A percentile compares a stretch with the other conserved stretches of the same genome.
Conservation (phyloP, 2,888 invertebrate species). For the Spodoptera exigua region DNA sequence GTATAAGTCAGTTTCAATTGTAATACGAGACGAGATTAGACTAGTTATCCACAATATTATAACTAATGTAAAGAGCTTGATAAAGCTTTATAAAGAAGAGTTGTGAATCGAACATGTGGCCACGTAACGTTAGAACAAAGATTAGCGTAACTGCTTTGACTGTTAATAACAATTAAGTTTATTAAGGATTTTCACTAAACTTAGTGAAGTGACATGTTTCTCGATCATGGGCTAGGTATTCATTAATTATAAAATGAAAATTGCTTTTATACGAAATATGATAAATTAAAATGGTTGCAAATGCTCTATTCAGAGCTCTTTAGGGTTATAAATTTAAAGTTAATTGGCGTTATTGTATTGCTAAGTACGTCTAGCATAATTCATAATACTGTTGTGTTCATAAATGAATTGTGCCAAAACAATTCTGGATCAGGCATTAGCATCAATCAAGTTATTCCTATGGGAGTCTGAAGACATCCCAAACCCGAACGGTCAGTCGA, state of each 20-base stretch:
- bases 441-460: slow-evolving; percentile 15
- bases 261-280: slow-evolving; percentile 37
- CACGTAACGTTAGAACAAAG: slow-evolving; percentile 82
- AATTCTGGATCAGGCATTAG: slow-evolving; percentile 50
- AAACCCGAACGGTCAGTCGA: slow-evolving; percentile 21
- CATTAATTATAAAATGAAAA: slow-evolving; percentile 35
- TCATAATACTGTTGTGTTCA: slow-evolving; percentile 23
- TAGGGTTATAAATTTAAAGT: slow-evolving; percentile 32
- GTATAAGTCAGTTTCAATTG: slow-evolving; percentile 72
- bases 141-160: slow-evolving; percentile 80
- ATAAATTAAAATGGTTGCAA: slow-evolving; percentile 35
- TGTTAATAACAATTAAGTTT: slow-evolving; percentile 75
- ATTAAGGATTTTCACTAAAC: slow-evolving; percentile 67
- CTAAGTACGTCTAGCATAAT: slow-evolving; percentile 27
- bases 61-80: slow-evolving; percentile 88
- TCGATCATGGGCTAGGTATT: slow-evolving; percentile 44
- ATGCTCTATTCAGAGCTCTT: slow-evolving; percentile 35
- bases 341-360: slow-evolving; percentile 26
- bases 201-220: slow-evolving; percentile 53
- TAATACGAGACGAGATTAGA: slow-evolving; percentile 69
- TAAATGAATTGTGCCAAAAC: slow-evolving; percentile 61
- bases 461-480: slow-evolving; percentile 14
- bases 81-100: slow-evolving; percentile 88
- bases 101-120: slow-evolving; percentile 89
- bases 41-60: slow-evolving; percentile 74